phyloP scores from a whole-genome alignment of 2,797 vertebrate genomes.

The Emys orbicularis region DNA sequence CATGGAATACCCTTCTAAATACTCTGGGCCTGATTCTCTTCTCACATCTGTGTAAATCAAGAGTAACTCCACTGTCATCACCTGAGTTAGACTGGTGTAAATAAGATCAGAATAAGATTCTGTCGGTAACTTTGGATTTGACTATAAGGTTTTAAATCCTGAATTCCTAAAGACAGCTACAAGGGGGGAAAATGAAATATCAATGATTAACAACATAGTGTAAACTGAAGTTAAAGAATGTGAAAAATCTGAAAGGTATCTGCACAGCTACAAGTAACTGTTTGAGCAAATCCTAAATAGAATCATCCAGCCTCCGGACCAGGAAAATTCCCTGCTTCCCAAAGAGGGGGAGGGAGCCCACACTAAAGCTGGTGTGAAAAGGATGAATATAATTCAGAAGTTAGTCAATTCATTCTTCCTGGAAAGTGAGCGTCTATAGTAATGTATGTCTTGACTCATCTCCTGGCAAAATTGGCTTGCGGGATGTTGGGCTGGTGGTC shows the following conservation, averaged over 20 bases:
- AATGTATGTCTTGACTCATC: neutral
- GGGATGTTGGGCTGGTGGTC: neutral
- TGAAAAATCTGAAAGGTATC: neutral
- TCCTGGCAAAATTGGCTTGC: neutral
- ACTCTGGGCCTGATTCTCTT: neutral
- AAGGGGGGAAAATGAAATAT: neutral
- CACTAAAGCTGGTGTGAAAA: fast-evolving
- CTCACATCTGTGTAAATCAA: neutral
- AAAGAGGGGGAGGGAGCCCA: fast-evolving
- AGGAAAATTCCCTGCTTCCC: neutral
- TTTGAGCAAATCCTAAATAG: fast-evolving
- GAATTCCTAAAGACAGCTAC: neutral
- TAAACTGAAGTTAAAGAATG: neutral
- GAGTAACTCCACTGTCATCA: neutral
- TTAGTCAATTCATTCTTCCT: fast-evolving
- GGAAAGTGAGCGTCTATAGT: fast-evolving
- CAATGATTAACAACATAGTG: neutral
- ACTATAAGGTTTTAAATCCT: neutral
- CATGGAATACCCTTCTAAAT: neutral
- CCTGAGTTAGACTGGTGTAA: neutral
- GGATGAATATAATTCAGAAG: fast-evolving
- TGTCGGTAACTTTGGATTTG: neutral
- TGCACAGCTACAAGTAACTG: neutral
- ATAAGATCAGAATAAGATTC: neutral
- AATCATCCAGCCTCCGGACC: neutral